Evolutionary conservation across 1,140 invertebrate species (phyloP), one percentile per base, ranked within the genome.

Genomic region (Pantala flavescens): DNA sequence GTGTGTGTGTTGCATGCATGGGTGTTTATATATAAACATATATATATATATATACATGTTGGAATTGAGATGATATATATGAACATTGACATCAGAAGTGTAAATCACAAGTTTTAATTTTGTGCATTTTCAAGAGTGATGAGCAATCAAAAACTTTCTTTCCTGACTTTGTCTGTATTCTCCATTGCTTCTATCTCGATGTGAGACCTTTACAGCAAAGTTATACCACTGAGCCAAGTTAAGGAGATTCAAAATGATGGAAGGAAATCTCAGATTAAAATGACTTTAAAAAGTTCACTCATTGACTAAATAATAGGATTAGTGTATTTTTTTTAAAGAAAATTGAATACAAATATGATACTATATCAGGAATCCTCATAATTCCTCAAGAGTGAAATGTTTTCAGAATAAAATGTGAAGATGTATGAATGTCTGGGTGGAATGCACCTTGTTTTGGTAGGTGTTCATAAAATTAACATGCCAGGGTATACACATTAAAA

Each of bases 261-360:
- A 36, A 9, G 28, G 28, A 2, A 2, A 5, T 2, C 28, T 36
- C 28, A 9, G 28, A 36, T 36, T 36, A 36, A 36, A 36, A 5
- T 9, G 9, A 9, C 28, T 36, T 9, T 36, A 63, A 19, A 21
- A 63, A 63, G 49, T 21, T 63, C 49, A 21, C n/a, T 63, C 49
- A 63, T 63, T 63, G 49, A 19, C 14, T 63, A 21, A 63, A 36
- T 36, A 36, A 36, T 36, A 36, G n/a, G 12, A 63, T 12, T 63
- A 63, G 49, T 63, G 49, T 63, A 63, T 63, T 63, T 63, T 63
- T 63, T 63, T 63, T 21, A 63, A 63, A 63, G 49, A 63, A 16
- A 19, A 12, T 63, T 63, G 49, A 63, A 63, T 63, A 63, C 49
- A 63, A 21, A 63, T 16, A 63, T 63, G n/a, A 63, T 63, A 63